These are phyloP conservation scores for Pseudomyrmex sp. DNA, from an alignment of 1,140 invertebrate species.

Conservation along the genomic window DNA sequence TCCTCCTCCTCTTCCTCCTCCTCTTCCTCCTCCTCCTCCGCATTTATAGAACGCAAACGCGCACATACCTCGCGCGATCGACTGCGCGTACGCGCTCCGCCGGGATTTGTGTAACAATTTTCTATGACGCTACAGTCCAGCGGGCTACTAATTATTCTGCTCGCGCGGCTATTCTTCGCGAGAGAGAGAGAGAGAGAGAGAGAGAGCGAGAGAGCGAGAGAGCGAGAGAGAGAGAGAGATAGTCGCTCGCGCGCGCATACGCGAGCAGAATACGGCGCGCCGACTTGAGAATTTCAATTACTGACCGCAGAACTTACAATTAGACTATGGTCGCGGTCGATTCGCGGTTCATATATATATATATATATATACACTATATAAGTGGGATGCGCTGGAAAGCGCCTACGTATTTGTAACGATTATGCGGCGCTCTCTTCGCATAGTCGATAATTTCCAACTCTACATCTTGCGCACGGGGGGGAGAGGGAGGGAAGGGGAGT, in stretches of 20 bases:
- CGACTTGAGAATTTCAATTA: constrained; percentile 60
- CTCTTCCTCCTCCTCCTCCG: no score
- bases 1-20: no score
- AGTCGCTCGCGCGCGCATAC: not conserved
- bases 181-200: no score
- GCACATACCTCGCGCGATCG: not conserved
- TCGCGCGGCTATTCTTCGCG: constrained; percentile 6
- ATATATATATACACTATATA: not conserved
- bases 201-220: no score
- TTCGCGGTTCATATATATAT: not conserved
- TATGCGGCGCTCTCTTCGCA: constrained; percentile 11
- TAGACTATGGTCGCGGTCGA: constrained; percentile 57
- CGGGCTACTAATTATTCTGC: constrained; percentile 37
- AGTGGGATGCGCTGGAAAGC: constrained; percentile 36
- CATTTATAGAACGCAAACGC: no score
- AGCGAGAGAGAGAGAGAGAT: no score
- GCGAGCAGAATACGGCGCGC: not conserved
- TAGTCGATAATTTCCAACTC: constrained; percentile 18
- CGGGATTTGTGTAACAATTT: constrained; percentile 17
- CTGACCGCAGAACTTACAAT: constrained; percentile 53
- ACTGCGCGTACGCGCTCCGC: not conserved
- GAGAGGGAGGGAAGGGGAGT: no score
- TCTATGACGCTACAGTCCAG: constrained; percentile 6
- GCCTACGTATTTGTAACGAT: constrained; percentile 54
- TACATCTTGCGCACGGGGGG: not conserved